Base-by-base conservation (phyloP, 2,797 vertebrate genomes). In the Manis pentadactyla region DNA sequence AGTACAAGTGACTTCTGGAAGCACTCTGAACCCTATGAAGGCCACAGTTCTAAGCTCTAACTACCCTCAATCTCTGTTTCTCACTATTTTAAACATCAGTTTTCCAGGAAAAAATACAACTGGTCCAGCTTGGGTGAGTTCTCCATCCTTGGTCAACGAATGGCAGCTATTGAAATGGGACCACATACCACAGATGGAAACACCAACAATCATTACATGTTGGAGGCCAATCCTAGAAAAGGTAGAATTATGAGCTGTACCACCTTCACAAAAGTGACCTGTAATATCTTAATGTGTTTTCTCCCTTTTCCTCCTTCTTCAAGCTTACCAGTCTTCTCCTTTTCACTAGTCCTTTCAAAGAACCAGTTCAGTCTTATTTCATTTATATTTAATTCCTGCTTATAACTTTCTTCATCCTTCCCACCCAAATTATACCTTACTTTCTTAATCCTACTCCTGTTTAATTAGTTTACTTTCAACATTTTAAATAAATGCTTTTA, bases 61-160 rank as follows among this genome's bases (percentile, higher is more conserved):
- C 49, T 42, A 78, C 63, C 42, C 7, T 78, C 17, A 25, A 4
- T 53, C 31, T 73, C 37, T 88, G 0, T 57, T 39, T 83, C 46
- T 71, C 64, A 46, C 18, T 81, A 55, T 96, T 87, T 88, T 51
- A 94, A 88, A 64, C 21, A 11, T n/a, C 21, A 69, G 61, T 84
- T 59, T 63, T 53, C 64, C 9, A 57, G 34, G 59, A 39, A 64
- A 57, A 57, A 37, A 14, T 7, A 79, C 18, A 74, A 59, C 15
- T 89, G 5, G 8, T 37, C 29, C 29, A 83, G 5, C 2, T 21
- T 34, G 29, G 19, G 10, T 57, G 57, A 74, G 11, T 86, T 86
- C 55, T n/a, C 19, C 59, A 37, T 61, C 68, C 49, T 59, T 21
- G 8, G 13, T 69, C 42, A 73, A 15, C 19, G 19, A 90, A 53